phyloP scores from a whole-genome alignment of 23 tunicate species.

The Trididemnum miniatum region DNA sequence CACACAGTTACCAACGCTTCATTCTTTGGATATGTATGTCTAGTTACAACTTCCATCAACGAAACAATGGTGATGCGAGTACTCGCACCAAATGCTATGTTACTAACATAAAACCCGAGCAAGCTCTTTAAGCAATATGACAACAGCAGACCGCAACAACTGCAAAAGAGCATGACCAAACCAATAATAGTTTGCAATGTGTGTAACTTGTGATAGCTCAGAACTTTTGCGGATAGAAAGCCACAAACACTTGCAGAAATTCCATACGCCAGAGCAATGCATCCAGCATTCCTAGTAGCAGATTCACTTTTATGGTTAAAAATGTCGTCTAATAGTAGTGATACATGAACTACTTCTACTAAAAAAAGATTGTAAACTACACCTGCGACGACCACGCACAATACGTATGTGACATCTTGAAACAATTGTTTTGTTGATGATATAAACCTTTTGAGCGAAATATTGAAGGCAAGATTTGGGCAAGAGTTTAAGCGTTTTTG shows the following conservation, averaged over 20 bases:
- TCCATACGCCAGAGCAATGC: not conserved
- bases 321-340: not conserved
- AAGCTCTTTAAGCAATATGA: not conserved
- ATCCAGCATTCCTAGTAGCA: not conserved
- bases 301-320: not conserved
- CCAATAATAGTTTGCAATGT: not conserved
- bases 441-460: not conserved
- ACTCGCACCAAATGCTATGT: not conserved
- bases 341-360: not conserved
- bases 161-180: not conserved
- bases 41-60: not conserved
- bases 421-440: not conserved
- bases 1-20: not conserved
- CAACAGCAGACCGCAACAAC: not conserved
- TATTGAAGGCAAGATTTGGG: not conserved
- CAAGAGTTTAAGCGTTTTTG: not conserved
- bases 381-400: not conserved
- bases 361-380: not conserved
- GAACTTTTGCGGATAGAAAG: not conserved
- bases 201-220: not conserved
- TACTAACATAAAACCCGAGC: not conserved
- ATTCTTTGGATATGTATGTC: not conserved
- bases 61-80: not conserved
- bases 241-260: not conserved
- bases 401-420: not conserved